Evolutionary conservation across 2,113 vertebrate genomes (phyloP), one percentile per base, ranked within the genome.

Genomic region (Cynocephalus volans): DNA sequence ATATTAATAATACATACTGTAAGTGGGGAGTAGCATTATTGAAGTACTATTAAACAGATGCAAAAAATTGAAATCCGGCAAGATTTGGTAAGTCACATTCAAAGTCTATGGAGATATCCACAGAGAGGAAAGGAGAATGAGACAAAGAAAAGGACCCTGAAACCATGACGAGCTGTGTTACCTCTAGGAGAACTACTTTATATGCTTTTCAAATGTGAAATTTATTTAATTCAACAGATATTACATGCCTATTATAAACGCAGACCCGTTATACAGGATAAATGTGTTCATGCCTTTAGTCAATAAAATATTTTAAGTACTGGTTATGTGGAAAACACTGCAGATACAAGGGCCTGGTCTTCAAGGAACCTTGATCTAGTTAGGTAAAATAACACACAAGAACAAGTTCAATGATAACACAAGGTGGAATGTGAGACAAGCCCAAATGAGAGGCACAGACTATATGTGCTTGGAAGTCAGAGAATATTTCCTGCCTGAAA

Each of bases 271-370:
- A 69, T 36, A 76, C 31, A 70, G 62, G 13, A 81, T 52, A 64
- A 90, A 45, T 56, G 26, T 48, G 88, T 81, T 76, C 60, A 84
- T 69, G 45, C n/a, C 60, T 36, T 92, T 67, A 65, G n/a, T 90
- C 88, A 90, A 94, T 96, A 91, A 95, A 90, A 81, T 54, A 89
- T 70, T 69, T 93, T 23, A 95, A 93, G 60, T 72, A 72, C 19
- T 23, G 8, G 18, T 48, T 26, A 76, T 18, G 62, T 26, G 28
- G 52, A 24, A 70, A 77, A 70, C n/a, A 73, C 8, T 36, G 1
- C 48, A 70, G 65, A 88, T 26, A 50, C 0, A 28, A 85, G 15
- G 24, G 31, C 8, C 7, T 6, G 87, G 58, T 80, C 86, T 84
- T 90, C 45, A 76, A 77, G 50, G 33, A 76, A 54, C 7, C 56